phyloP scores from a whole-genome alignment of 2,888 invertebrate species.

The Pristionchus maxplancki region DNA sequence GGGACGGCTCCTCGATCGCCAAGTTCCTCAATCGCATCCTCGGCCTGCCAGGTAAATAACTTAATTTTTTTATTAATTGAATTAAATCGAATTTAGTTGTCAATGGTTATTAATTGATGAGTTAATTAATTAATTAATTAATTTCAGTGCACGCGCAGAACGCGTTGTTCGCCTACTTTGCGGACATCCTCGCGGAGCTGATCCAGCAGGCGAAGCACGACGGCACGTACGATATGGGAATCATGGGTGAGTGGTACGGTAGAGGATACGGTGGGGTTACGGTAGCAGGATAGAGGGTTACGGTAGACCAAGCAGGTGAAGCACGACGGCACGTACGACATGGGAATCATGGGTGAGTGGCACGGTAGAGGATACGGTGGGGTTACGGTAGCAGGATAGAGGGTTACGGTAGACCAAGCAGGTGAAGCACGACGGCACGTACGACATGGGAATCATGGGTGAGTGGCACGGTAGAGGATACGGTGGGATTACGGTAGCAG shows the following conservation, averaged over 20 bases:
- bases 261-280: not conserved
- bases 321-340: too few species aligned
- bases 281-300: not conserved
- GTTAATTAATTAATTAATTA: not conserved
- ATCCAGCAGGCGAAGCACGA: conserved; percentile 93
- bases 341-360: conserved; percentile 86
- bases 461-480: not conserved
- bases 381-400: too few species aligned
- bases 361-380: not conserved
- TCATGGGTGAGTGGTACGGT: conserved; percentile 82
- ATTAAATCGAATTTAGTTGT: too few species aligned
- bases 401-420: too few species aligned
- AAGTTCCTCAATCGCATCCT: conserved; percentile 97
- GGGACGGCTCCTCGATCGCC: conserved; percentile 88
- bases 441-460: conserved; percentile 88
- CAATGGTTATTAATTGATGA: not conserved
- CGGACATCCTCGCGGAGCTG: conserved; percentile 92
- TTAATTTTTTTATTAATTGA: too few species aligned
- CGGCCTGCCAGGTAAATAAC: conserved; percentile 85
- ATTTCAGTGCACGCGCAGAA: conserved; percentile 92
- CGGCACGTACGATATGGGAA: conserved; percentile 95
- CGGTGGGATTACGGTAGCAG: too few species aligned
- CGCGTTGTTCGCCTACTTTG: conserved; percentile 96
- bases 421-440: too few species aligned
- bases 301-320: too few species aligned